Conservation (phyloP, 2,888 invertebrate species). For the Sphaerophoria rueppellii region DNA sequence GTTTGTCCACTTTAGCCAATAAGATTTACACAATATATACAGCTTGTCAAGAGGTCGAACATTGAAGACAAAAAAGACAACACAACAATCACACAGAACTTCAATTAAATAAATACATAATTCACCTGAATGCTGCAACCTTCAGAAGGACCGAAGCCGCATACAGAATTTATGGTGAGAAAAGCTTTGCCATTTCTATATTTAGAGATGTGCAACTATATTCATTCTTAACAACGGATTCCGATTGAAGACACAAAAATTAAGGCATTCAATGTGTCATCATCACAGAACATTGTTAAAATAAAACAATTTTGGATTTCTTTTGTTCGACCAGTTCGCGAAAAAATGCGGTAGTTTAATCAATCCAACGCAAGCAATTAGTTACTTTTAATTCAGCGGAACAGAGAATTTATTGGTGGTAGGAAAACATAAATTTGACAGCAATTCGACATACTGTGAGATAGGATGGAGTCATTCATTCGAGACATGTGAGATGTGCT, state of each 20-base stretch:
- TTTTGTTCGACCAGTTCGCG: neutral
- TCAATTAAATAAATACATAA: slow-evolving; percentile 51
- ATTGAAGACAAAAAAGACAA: neutral
- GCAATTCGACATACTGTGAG: slow-evolving; percentile 28
- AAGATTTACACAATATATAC: slow-evolving; percentile 10
- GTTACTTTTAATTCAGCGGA: neutral
- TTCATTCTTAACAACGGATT: slow-evolving; percentile 11
- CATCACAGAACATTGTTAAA: slow-evolving; percentile 9
- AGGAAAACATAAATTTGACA: slow-evolving; percentile 12
- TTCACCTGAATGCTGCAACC: slow-evolving; percentile 32
- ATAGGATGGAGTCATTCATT: neutral
- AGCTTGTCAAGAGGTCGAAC: slow-evolving; percentile 4
- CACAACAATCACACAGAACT: neutral
- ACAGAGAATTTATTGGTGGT: neutral
- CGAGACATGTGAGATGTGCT: neutral
- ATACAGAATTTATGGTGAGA: slow-evolving; percentile 53
- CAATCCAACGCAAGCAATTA: neutral
- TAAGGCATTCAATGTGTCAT: neutral
- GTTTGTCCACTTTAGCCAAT: slow-evolving; percentile 58
- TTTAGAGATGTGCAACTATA: slow-evolving; percentile 25
- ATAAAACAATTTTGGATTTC: slow-evolving; percentile 1
- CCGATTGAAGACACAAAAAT: neutral
- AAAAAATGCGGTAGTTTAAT: neutral
- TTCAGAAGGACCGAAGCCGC: slow-evolving; percentile 30
- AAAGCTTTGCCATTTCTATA: slow-evolving; percentile 8